Conservation (phyloP, 2,113 vertebrate genomes). For the Chunga burmeisteri region DNA sequence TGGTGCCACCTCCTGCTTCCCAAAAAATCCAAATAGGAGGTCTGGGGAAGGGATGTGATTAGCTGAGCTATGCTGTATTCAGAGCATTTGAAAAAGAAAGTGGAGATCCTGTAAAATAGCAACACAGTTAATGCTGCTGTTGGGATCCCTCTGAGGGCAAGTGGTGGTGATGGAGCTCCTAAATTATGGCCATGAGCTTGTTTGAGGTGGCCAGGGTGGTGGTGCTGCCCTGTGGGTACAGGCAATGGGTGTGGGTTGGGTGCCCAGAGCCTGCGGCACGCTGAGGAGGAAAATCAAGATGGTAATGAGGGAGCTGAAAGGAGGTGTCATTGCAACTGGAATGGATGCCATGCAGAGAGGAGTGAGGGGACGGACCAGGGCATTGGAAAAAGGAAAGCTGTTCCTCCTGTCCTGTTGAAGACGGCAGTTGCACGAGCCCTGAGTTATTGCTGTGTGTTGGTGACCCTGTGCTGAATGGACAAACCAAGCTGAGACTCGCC, state of each 20-base stretch:
- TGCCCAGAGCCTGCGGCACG: neutral
- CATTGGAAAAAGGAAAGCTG: neutral
- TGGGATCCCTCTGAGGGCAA: neutral
- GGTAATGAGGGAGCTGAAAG: neutral
- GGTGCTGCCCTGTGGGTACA: neutral
- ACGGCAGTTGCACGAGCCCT: neutral
- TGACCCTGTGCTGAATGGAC: neutral
- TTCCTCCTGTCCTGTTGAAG: neutral
- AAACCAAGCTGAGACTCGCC: neutral
- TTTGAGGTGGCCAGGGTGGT: neutral
- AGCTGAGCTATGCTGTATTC: neutral
- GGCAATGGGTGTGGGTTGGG: too few relatives aligned
- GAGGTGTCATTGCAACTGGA: neutral
- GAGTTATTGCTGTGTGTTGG: neutral
- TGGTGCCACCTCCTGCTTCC: neutral
- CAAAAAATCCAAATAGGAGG: neutral
- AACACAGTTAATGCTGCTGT: neutral
- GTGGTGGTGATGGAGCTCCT: neutral
- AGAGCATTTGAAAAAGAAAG: neutral
- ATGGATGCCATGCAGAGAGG: neutral
- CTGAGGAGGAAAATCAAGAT: neutral
- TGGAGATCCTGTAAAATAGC: neutral
- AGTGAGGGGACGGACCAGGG: rapidly evolving
- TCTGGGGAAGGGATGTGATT: neutral
- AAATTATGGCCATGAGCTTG: neutral